Base-by-base conservation (phyloP, 1,140 invertebrate genomes). In the Danaus plexippus region DNA sequence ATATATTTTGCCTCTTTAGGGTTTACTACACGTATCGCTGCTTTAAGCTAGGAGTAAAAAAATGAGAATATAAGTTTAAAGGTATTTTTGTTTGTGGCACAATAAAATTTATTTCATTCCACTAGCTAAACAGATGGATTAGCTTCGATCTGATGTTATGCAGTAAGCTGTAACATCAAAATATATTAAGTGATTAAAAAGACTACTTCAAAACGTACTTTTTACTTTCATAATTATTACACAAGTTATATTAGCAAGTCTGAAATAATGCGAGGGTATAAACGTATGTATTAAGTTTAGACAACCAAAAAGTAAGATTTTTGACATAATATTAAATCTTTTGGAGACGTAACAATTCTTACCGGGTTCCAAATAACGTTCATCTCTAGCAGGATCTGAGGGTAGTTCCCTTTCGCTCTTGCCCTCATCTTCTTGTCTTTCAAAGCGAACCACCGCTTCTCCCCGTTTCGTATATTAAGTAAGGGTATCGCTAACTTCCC, bases 1-100 rank as follows among this genome's bases (percentile, higher is more conserved):
- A 99, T 96, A 67, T 96, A 97, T 80, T 98, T 99, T 46, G 94
- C 93, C 86, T 99, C 98, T 73, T 94, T 95, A 3, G 98, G 98
- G 87, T 98, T 98, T 12, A 99, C 89, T 0, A 96, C 98, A 67
- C 96, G 89, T 43, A 98, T 91, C 46, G 93, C 94, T 12, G 96
- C 96, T 85, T 96, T 92, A 9, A 98, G 66, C 93, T 94, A 32
- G 22, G 7, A 32, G 7, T 32, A 65, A 50, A 73, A 75, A 42
- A 54, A 57, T 15, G 1, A 43, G 45, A 44, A 15, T 32, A 43
- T 5, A 52, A 58, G 15, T 10, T 13, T 18, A 12, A 8, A 43
- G 22, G 5, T 4, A 32, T 32, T 32, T 32, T 32, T 32, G 22
- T 32, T 32, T 48, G 42, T 32, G 12, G 13, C 0, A 40, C 5